phyloP scores from a whole-genome alignment of 2,113 vertebrate species.

The Callipepla squamata region DNA sequence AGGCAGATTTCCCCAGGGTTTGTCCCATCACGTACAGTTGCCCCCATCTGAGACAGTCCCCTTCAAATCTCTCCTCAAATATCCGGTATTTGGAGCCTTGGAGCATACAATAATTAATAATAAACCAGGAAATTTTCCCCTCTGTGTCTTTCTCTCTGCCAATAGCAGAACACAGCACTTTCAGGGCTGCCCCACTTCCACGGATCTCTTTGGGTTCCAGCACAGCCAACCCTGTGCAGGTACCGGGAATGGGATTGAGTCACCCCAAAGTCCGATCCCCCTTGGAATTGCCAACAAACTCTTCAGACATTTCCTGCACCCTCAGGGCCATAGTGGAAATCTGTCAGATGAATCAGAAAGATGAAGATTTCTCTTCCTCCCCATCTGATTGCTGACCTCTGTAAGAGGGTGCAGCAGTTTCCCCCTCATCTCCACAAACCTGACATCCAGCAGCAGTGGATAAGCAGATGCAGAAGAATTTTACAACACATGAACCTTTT shows the following conservation, averaged over 20 bases:
- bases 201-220: fast-evolving
- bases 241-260: fast-evolving
- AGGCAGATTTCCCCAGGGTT: no score
- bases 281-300: not conserved
- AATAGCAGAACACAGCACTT: not conserved
- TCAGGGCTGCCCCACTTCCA: not conserved
- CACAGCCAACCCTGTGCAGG: no score
- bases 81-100: not conserved
- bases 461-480: not conserved
- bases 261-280: not conserved
- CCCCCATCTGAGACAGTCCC: no score
- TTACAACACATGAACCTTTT: fast-evolving
- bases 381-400: not conserved
- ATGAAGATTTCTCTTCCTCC: not conserved
- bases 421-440: not conserved
- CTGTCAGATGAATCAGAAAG: not conserved
- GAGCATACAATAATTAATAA: fast-evolving
- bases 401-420: not conserved
- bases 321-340: not conserved
- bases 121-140: fast-evolving
- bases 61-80: not conserved
- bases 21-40: fast-evolving
- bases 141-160: not conserved
- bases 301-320: not conserved
- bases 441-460: fast-evolving